A percentile compares a stretch with the other conserved stretches of the same genome.
Conservation (phyloP, 2,113 vertebrate genomes). For the Elaphurus davidianus region DNA sequence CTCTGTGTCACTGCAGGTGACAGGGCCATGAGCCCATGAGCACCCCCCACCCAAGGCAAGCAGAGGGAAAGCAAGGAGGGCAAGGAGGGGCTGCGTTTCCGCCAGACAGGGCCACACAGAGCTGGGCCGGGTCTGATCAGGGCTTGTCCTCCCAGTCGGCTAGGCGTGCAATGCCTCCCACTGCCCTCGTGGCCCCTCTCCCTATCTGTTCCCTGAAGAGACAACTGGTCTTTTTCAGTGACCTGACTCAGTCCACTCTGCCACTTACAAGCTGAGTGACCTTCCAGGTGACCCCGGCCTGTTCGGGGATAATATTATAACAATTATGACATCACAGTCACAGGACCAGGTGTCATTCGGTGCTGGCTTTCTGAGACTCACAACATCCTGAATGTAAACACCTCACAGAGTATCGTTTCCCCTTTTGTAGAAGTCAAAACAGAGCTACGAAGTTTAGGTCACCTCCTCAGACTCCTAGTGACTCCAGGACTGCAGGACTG, state of each 20-base stretch:
- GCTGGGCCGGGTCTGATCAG: neutral
- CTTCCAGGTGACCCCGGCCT: neutral
- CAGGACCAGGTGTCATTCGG: neutral
- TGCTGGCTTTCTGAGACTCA: neutral
- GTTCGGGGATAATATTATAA: neutral
- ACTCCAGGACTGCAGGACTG: neutral
- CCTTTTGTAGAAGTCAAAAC: neutral
- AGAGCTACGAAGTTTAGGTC: neutral
- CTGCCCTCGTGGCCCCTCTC: neutral
- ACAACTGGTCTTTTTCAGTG: neutral
- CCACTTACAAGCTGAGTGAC: neutral
- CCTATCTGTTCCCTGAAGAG: neutral
- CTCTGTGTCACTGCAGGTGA: neutral
- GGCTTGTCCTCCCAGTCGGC: neutral
- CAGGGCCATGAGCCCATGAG: neutral
- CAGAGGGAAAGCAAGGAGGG: neutral
- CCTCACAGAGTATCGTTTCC: neutral
- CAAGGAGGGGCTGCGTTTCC: accelerated
- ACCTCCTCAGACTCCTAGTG: neutral
- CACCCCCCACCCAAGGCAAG: accelerated
- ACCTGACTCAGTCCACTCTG: neutral
- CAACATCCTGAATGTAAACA: neutral
- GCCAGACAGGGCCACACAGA: too few relatives aligned
- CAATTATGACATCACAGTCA: neutral
- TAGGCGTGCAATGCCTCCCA: too few relatives aligned